Conservation (phyloP, 1,140 invertebrate genomes). For the Tetramorium parvispinum region DNA sequence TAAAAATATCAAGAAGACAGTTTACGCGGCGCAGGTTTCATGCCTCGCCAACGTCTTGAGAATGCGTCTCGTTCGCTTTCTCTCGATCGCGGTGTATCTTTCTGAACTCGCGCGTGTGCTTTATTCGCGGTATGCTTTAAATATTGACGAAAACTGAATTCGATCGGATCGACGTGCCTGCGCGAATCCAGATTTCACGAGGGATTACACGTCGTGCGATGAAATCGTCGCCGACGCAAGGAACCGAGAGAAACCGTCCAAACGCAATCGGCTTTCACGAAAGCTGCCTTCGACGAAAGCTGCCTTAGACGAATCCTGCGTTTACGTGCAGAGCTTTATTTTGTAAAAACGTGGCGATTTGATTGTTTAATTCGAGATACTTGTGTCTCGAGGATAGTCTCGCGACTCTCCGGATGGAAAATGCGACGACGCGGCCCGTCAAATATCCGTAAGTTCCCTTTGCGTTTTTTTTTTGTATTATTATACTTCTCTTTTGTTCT, state of each 20-base stretch:
- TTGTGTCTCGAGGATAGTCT: background rate
- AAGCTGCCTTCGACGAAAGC: constrained; percentile 6
- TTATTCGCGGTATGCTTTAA: background rate
- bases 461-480: background rate
- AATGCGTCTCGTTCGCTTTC: background rate
- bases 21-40: background rate
- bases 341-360: constrained; percentile 27
- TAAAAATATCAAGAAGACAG: constrained; percentile 7
- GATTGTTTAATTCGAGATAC: constrained; percentile 20
- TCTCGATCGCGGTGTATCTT: background rate
- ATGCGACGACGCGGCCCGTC: constrained; percentile 21
- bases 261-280: constrained; percentile 41
- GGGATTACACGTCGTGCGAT: background rate
- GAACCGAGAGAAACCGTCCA: background rate
- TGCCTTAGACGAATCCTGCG: background rate
- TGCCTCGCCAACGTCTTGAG: background rate
- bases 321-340: background rate
- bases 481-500: constrained; percentile 23
- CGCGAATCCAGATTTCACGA: background rate
- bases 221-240: background rate
- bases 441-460: background rate
- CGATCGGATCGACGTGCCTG: constrained; percentile 1
- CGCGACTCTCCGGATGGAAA: constrained; percentile 2
- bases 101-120: background rate
- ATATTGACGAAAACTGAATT: background rate